Conservation (phyloP, 1,140 invertebrate genomes). For the Microplitis mediator region DNA sequence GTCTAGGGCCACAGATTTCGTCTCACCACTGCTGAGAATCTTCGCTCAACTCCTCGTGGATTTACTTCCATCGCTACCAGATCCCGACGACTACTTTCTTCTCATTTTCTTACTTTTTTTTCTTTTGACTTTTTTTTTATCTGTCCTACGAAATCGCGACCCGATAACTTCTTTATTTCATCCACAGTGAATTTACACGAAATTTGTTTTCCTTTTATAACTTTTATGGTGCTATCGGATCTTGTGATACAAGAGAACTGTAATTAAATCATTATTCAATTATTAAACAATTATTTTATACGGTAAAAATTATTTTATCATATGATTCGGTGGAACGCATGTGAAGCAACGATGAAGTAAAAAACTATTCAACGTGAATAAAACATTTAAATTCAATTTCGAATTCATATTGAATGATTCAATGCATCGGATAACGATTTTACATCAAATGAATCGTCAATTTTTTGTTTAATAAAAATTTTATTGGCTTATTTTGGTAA, state of each 20-base stretch:
- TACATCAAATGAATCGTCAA: too few relatives aligned
- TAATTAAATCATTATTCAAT: too few relatives aligned
- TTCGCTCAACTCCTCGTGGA: slow-evolving; percentile 20
- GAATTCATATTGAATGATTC: too few relatives aligned
- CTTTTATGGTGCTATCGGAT: too few relatives aligned
- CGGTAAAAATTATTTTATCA: too few relatives aligned
- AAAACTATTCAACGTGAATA: background rate
- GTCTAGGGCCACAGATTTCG: slow-evolving; percentile 18
- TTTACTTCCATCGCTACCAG: slow-evolving; percentile 20
- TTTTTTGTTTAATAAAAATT: too few relatives aligned
- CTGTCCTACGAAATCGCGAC: background rate
- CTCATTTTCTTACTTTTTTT: background rate
- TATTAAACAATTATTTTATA: too few relatives aligned
- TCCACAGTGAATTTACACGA: background rate
- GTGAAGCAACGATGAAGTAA: background rate
- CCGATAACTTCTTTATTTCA: slow-evolving; percentile 19
- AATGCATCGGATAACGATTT: too few relatives aligned
- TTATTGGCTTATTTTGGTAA: too few relatives aligned
- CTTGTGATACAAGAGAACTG: too few relatives aligned
- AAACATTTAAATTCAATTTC: background rate
- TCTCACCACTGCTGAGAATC: slow-evolving; percentile 12
- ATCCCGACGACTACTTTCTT: slow-evolving; percentile 1
- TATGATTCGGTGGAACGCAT: too few relatives aligned
- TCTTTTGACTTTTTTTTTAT: background rate
- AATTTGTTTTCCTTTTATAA: background rate